These are phyloP conservation scores for Triops longicaudatus DNA, from an alignment of 1,140 invertebrate genomes.

Conservation along the genomic window DNA sequence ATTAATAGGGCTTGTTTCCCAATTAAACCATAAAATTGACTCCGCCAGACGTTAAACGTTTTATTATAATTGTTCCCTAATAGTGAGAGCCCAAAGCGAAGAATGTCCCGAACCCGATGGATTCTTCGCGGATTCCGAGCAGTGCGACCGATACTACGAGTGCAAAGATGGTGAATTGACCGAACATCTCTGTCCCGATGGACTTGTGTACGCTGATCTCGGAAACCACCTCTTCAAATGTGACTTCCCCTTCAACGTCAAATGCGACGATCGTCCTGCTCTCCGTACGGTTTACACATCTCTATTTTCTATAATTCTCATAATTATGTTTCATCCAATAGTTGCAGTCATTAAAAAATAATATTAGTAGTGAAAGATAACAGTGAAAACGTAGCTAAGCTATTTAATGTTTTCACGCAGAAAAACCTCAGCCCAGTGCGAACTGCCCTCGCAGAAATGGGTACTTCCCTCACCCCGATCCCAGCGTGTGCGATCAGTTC, in stretches of 20 bases:
- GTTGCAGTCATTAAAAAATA: no score
- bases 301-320: no score
- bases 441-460: constrained; percentile 73
- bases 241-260: constrained; percentile 70
- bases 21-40: no score
- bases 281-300: constrained; percentile 52
- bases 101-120: constrained; percentile 62
- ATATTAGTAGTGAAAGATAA: no score
- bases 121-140: constrained; percentile 54
- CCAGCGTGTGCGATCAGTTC: constrained; percentile 69
- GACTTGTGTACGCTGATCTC: constrained; percentile 67
- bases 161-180: constrained; percentile 65
- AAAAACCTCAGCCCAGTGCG: constrained; percentile 61
- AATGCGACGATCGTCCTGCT: constrained; percentile 57
- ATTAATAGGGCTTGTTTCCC: no score
- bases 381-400: no score
- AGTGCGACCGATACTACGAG: constrained; percentile 76
- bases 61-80: constrained; percentile 13
- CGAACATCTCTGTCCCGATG: constrained; percentile 72
- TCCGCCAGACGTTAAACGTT: neutral
- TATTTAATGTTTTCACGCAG: no score
- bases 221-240: constrained; percentile 67
- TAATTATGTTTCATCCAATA: no score
- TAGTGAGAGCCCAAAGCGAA: constrained; percentile 24
- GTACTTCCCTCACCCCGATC: constrained; percentile 67